These are phyloP conservation scores for Brachyptera putata DNA, from an alignment of 2,888 invertebrate genomes.

Conservation along the genomic window DNA sequence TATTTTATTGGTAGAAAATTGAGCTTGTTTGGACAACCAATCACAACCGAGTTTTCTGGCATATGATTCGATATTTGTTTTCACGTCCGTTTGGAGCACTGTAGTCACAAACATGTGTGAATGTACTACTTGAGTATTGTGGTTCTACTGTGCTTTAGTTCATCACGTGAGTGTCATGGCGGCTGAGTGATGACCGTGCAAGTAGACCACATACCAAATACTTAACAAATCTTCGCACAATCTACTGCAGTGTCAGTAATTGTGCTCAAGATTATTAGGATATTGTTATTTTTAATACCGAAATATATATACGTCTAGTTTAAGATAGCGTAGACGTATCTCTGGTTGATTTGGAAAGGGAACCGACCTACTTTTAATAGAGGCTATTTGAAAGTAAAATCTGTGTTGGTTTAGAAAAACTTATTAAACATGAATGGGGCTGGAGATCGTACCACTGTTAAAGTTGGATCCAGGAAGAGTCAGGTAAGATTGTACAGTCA, in stretches of 20 bases:
- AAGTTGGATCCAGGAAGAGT: slow-evolving; percentile 79
- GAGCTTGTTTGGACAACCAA: too few species aligned
- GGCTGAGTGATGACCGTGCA: slow-evolving; percentile 6
- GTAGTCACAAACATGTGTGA: too few species aligned
- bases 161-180: slow-evolving; percentile 22
- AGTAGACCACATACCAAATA: neutral
- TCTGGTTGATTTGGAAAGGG: too few species aligned
- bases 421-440: slow-evolving; percentile 38
- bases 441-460: slow-evolving; percentile 52
- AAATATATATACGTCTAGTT: too few species aligned
- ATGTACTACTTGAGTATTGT: too few species aligned
- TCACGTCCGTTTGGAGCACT: too few species aligned
- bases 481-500: slow-evolving; percentile 64
- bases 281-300: neutral
- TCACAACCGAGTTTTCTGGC: too few species aligned
- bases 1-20: too few species aligned
- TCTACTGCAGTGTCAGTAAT: slow-evolving; percentile 35
- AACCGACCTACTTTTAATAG: slow-evolving; percentile 23
- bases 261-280: slow-evolving; percentile 24
- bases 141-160: too few species aligned
- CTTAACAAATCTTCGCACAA: slow-evolving; percentile 28
- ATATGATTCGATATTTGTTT: too few species aligned
- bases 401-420: neutral
- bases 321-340: too few species aligned
- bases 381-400: slow-evolving; percentile 27